Conservation (phyloP, 2,113 vertebrate species). For the Emberiza fucata region DNA sequence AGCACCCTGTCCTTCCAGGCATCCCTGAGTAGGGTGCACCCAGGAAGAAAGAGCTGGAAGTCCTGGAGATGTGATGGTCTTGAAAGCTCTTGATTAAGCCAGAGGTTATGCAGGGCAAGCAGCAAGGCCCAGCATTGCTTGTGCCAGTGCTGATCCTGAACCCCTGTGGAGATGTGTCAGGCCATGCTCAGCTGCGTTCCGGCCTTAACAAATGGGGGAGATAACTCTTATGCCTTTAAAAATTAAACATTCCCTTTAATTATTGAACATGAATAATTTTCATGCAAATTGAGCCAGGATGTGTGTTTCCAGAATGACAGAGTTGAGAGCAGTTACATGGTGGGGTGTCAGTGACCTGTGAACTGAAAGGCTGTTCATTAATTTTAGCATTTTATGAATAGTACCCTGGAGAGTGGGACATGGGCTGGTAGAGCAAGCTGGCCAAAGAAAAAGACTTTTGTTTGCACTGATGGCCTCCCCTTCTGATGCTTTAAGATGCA, state of each 20-base stretch:
- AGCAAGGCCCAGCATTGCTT: not conserved
- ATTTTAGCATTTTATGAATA: not conserved
- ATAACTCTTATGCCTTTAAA: slow-evolving; percentile 20
- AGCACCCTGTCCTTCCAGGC: not conserved
- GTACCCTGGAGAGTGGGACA: not conserved
- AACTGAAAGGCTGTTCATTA: not conserved
- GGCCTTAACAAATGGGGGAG: not conserved
- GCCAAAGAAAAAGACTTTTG: not conserved
- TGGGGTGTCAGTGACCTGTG: not conserved
- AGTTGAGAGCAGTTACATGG: not conserved
- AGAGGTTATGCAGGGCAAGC: not conserved
- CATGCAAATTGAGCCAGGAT: not conserved
- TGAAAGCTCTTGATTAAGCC: not conserved
- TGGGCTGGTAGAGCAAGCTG: not conserved
- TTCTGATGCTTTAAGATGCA: not conserved
- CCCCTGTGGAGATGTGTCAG: not conserved
- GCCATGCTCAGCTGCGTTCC: not conserved
- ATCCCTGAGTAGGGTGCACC: not conserved
- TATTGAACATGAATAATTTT: slow-evolving; percentile 44
- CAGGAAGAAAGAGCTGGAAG: not conserved
- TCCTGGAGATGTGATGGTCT: not conserved
- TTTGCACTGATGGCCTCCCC: not conserved
- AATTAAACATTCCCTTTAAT: slow-evolving; percentile 41
- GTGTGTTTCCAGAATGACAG: not conserved
- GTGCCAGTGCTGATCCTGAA: not conserved